phyloP scores from a whole-genome alignment of 2,888 invertebrate species.

The Eupithecia inturbata region DNA sequence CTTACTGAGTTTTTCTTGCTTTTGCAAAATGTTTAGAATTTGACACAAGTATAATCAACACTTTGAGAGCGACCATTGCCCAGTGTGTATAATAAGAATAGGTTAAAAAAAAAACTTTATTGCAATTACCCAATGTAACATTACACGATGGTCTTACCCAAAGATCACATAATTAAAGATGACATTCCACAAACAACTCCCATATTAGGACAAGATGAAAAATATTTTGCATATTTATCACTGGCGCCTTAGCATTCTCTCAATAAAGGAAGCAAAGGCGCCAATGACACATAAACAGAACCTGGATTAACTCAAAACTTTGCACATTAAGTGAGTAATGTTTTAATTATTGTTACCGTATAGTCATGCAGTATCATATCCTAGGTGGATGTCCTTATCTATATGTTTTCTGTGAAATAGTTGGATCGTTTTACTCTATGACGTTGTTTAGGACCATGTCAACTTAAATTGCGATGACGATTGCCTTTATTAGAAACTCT shows the following conservation, averaged over 20 bases:
- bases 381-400: conserved; percentile 29
- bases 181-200: conserved; percentile 5
- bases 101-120: neutral
- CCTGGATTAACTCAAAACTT: conserved; percentile 62
- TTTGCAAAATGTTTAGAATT: neutral
- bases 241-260: neutral
- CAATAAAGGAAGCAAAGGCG: conserved; percentile 63
- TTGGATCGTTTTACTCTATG: conserved; percentile 18
- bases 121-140: neutral
- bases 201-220: neutral
- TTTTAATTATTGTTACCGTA: conserved; percentile 19
- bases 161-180: conserved; percentile 11
- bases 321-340: conserved; percentile 57
- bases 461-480: conserved; percentile 9
- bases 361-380: conserved; percentile 21
- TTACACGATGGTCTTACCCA: conserved; percentile 4
- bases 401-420: conserved; percentile 28
- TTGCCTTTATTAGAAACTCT: neutral
- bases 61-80: neutral
- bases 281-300: conserved; percentile 65
- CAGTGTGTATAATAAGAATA: neutral
- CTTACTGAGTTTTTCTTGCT: neutral
- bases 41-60: neutral
- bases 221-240: neutral
- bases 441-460: conserved; percentile 45